A percentile compares a stretch with the other conserved stretches of the same genome.
These are phyloP conservation scores for Chloropsis cyanopogon DNA, from an alignment of 2,113 vertebrate genomes.

Conservation along the genomic window DNA sequence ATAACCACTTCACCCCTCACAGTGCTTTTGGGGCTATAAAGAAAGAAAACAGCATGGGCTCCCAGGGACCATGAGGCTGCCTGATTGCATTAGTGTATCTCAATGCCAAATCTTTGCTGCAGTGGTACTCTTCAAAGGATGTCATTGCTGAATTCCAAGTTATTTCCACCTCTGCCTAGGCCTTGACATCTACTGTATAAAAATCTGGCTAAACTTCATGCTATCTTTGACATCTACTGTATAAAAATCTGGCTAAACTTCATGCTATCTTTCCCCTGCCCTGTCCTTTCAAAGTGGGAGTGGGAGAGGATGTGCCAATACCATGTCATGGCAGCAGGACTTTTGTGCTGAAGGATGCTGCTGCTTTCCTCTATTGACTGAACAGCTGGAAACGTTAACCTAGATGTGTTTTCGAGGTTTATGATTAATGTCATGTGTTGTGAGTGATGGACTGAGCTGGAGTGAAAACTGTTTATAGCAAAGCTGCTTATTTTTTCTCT, in stretches of 20 bases:
- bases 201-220: not conserved
- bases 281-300: not conserved
- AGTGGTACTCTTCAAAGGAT: not conserved
- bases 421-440: slow-evolving; percentile 5
- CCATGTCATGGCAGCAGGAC: accelerated
- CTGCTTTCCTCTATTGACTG: not conserved
- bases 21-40: not conserved
- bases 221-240: not conserved
- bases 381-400: slow-evolving; percentile 32
- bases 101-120: not conserved
- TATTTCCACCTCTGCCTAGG: not conserved
- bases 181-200: not conserved
- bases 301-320: not conserved
- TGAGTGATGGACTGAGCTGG: not conserved
- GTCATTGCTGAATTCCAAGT: not conserved
- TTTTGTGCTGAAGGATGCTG: not conserved
- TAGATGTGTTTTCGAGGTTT: not conserved
- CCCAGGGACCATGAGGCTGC: not conserved
- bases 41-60: not conserved
- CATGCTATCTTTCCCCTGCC: not conserved
- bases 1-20: accelerated
- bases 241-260: not conserved
- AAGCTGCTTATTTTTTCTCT: slow-evolving; percentile 49
- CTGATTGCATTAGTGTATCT: not conserved
- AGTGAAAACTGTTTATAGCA: slow-evolving; percentile 9